Evolutionary conservation across 1,140 invertebrate genomes (phyloP), one percentile per base, ranked within the genome.

Genomic region (Lethocerus indicus): DNA sequence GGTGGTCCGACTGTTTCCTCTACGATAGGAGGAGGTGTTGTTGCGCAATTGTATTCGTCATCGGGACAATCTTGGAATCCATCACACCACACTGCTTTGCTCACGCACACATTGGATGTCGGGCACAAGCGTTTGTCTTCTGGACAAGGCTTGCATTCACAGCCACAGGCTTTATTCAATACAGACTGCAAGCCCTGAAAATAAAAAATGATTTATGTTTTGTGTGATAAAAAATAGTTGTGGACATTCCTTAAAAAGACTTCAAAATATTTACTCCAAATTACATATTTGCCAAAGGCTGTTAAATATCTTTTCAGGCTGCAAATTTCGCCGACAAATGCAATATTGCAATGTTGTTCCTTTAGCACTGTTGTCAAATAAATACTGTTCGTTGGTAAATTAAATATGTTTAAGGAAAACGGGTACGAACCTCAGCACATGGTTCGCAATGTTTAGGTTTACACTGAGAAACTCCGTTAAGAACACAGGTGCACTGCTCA

Each of bases 1-100:
- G 36, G 3, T 24, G 32, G 23, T 12, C 16, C 28, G 16, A 12
- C 7, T 2, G 47, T 48, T 6, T n/a, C 12, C 9, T 32, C n/a
- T 32, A 40, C 42, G 2, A 50, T 52, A 9, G 54, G 23, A 1
- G 37, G 18, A 12, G 41, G 59, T 27, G 60, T 65, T 3, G 67
- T 66, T 32, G 62, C 58, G 60, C 86, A 90, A 49, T 76, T 66
- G 2, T 67, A 63, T 64, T 92, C 87, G 64, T 92, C 87, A 64
- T 88, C 83, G 2, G 77, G 75, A 62, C 87, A 92, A 59, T 92
- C 79, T 53, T 77, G 69, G 1, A 87, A 64, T 0, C 85, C 85
- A 61, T 92, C 76, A 64, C 87, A 92, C 81, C 84, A 87, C 1
- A 69, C 64, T 1, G 70, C 65, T 49, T 74, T 67, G 1, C 78